Percentiles rank a stretch among this genome's conserved stretches.
phyloP scores from a whole-genome alignment of 2,797 vertebrate genomes.

The Cuniculus paca region DNA sequence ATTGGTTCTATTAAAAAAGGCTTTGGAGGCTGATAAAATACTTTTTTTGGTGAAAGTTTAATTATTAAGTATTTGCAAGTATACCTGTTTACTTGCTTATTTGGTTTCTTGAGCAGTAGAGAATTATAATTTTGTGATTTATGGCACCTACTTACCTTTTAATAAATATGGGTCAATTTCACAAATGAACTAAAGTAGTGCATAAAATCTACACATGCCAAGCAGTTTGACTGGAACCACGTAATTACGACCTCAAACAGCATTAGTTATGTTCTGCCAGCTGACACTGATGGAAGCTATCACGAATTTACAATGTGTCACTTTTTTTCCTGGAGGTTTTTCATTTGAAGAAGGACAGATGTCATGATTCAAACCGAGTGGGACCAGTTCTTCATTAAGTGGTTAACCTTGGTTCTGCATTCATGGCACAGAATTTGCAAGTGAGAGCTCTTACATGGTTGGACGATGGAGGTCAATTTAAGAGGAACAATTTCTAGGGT shows the following conservation, averaged over 20 bases:
- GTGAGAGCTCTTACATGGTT: neutral
- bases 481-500: constrained; percentile 12
- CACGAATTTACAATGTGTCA: constrained; percentile 69
- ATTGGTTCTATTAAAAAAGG: neutral
- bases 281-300: constrained; percentile 39
- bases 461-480: neutral
- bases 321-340: constrained; percentile 49
- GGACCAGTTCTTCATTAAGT: neutral
- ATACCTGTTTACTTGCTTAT: constrained; percentile 25
- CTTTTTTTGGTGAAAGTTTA: neutral
- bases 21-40: neutral
- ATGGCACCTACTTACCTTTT: constrained; percentile 70
- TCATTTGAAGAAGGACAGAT: constrained; percentile 69
- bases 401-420: neutral
- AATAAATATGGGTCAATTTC: constrained; percentile 72
- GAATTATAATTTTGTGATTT: constrained; percentile 72
- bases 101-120: constrained; percentile 23
- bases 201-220: constrained; percentile 62
- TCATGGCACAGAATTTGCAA: neutral
- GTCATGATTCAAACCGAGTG: constrained; percentile 25
- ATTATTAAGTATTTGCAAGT: constrained; percentile 46
- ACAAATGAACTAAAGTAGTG: neutral
- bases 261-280: constrained; percentile 55
- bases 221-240: constrained; percentile 67
- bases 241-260: constrained; percentile 50